phyloP scores from a whole-genome alignment of 2,888 invertebrate species.

The Diploptera punctata region DNA sequence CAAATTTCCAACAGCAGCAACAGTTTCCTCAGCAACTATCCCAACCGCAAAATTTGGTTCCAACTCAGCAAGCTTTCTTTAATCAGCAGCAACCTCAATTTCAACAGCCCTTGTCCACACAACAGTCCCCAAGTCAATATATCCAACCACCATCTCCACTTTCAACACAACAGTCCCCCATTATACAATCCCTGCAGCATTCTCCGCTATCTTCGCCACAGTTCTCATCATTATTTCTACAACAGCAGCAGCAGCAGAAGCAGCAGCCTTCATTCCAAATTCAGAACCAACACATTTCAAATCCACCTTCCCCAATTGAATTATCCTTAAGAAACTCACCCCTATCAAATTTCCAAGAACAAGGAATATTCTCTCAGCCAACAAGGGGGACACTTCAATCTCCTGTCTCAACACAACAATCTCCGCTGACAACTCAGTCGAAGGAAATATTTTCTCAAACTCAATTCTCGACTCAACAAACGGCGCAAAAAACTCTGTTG shows the following conservation, averaged over 20 bases:
- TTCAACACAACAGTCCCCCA: not conserved
- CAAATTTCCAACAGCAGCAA: not conserved
- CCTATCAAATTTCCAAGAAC: not conserved
- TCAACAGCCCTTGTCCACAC: not conserved
- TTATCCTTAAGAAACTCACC: not conserved
- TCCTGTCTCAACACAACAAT: not conserved
- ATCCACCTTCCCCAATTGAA: not conserved
- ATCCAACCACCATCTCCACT: not conserved
- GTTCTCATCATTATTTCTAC: not conserved
- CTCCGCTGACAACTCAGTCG: too few relatives aligned
- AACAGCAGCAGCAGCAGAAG: too few relatives aligned
- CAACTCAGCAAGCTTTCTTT: conserved; percentile 1
- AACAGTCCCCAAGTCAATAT: not conserved
- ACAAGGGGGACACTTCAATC: too few relatives aligned
- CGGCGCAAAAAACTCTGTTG: not conserved
- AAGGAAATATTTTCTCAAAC: not conserved
- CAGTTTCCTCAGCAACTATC: conserved; percentile 27
- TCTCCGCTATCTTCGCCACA: conserved; percentile 1
- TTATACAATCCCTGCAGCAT: not conserved
- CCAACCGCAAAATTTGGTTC: conserved; percentile 2
- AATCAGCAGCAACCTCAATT: not conserved
- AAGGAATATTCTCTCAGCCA: not conserved
- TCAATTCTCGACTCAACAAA: not conserved
- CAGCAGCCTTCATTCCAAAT: too few relatives aligned
- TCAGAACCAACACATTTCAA: not conserved